phyloP scores from a whole-genome alignment of 2,888 invertebrate genomes.

The Platynereis dumerilii region DNA sequence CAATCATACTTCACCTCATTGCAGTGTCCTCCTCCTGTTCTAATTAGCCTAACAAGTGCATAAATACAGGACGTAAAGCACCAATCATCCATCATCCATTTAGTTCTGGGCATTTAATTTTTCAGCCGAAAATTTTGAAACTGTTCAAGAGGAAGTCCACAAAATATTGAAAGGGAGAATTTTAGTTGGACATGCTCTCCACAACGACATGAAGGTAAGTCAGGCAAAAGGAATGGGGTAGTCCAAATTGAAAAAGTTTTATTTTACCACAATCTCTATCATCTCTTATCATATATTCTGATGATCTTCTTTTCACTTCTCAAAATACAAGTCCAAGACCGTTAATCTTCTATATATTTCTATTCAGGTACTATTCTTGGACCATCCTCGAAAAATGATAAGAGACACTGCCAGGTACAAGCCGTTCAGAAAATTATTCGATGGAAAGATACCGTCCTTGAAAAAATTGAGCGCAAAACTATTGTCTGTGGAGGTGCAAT shows the following conservation, averaged over 20 bases:
- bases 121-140: conserved; percentile 63
- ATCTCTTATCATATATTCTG: no score
- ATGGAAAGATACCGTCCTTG: conserved; percentile 80
- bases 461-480: conserved; percentile 77
- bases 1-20: no score
- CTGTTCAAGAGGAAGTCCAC: conserved; percentile 81
- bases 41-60: no score
- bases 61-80: no score
- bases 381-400: conserved; percentile 77
- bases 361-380: conserved; percentile 74
- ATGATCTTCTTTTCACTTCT: no score
- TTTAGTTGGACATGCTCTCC: conserved; percentile 85
- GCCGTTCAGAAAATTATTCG: conserved; percentile 75
- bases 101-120: no score
- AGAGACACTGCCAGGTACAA: conserved; percentile 82
- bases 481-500: conserved; percentile 80
- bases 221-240: not conserved
- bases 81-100: no score
- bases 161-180: conserved; percentile 76
- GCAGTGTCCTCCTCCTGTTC: no score
- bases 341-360: no score
- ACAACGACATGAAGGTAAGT: conserved; percentile 79
- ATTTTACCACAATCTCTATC: no score
- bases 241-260: no score
- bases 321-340: no score